Conservation (phyloP, 2,113 vertebrate genomes). For the Sporophila hypoxantha region DNA sequence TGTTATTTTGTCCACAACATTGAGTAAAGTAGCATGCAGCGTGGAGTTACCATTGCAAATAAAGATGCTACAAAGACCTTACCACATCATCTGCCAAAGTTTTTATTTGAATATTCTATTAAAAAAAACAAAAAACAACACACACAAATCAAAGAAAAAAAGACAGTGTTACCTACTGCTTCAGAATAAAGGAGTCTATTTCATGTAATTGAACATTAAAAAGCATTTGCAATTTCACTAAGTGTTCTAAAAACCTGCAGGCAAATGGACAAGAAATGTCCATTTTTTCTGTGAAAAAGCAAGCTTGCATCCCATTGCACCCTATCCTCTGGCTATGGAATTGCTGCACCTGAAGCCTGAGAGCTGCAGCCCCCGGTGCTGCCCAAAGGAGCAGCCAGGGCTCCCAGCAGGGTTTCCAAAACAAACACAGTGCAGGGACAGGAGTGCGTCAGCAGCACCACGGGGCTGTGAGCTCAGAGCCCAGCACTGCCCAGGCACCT, state of each 20-base stretch:
- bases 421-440: not conserved
- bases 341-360: not conserved
- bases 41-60: constrained; percentile 56
- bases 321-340: not conserved
- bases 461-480: not conserved
- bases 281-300: not conserved
- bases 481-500: not conserved
- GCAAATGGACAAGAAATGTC: accelerated
- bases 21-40: constrained; percentile 69
- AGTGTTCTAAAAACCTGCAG: not conserved
- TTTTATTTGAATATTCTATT: constrained; percentile 99
- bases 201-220: not conserved
- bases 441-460: not conserved
- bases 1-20: constrained; percentile 58
- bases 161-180: constrained; percentile 60
- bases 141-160: constrained; percentile 71
- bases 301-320: not conserved
- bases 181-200: not conserved
- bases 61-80: constrained; percentile 78
- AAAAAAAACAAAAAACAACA: constrained; percentile 63
- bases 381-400: not conserved
- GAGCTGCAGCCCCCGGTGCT: not conserved
- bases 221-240: not conserved
- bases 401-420: not conserved
- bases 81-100: constrained; percentile 99